Evolutionary conservation across 2,888 invertebrate species (phyloP), one percentile per base, ranked within the genome.

Genomic region (Zootermopsis nevadensis): DNA sequence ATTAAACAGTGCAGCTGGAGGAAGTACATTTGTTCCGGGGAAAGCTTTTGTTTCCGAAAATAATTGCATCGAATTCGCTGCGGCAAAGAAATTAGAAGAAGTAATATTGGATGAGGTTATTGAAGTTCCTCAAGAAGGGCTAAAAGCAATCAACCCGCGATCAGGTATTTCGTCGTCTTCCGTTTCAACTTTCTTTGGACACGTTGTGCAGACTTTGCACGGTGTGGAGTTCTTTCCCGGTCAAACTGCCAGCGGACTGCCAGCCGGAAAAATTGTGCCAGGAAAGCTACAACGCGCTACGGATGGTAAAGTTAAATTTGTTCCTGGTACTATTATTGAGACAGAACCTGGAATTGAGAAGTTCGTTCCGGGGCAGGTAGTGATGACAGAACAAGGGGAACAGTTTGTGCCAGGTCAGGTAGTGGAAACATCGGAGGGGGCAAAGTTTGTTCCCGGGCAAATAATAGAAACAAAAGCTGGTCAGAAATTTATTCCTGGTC

Each of bases 391-490:
- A 87, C 92, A 92, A 84, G 94, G 94, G 8, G 93, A 94, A 86
- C 93, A 94, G 86, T 94, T 94, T 87, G 93, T 94, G 7, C 93
- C 94, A 0, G 94, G 94, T 0, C 94, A 94, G 89, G 93, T 94
- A 0, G 93, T 94, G n/a, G 93, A 94, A 86, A 94, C 94, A 2
- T 90, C 91, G 77, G 93, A 92, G 86, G 93, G 93, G 33, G 92
- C 93, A 0, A 94, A 95, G 88, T 95, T 95, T 88, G 94, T 95
- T 27, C 94, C 95, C 4, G 95, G 95, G 2, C 94, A 95, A 90
- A 93, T 95, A 86, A 94, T 95, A 0, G 93, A 94, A 87, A 94
- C 94, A 0, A 91, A 92, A 87, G 91, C 91, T 76, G 93, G 94
- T 12, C 91, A 92, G 0, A 93, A 93, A 87, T 94, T 94, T 87